These are phyloP conservation scores for Heteromormyrus szaboi DNA, from an alignment of 2,797 vertebrate genomes.

Conservation along the genomic window DNA sequence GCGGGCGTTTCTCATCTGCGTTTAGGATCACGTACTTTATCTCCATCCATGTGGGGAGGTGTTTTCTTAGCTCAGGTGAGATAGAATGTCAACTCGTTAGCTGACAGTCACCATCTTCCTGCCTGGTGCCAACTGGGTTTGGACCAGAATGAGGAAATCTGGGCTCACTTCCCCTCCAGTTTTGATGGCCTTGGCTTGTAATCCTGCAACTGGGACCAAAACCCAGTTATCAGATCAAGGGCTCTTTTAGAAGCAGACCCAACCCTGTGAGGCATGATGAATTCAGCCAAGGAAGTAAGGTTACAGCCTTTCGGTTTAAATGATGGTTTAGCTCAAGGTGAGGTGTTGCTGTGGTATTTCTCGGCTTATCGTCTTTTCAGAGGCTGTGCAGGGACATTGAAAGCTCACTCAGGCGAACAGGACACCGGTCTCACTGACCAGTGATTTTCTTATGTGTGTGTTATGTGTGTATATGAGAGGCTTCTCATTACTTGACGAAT, in stretches of 20 bases:
- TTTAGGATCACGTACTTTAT: background rate
- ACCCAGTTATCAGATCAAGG: background rate
- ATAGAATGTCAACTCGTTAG: background rate
- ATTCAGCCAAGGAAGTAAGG: background rate
- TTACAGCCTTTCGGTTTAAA: background rate
- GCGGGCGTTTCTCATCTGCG: background rate
- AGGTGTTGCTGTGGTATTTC: background rate
- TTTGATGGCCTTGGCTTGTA: background rate
- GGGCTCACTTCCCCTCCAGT: background rate
- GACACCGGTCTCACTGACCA: background rate
- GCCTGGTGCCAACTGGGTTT: background rate
- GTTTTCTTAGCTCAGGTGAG: background rate
- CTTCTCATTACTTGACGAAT: background rate
- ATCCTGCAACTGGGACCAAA: background rate
- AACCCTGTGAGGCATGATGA: background rate
- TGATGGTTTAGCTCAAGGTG: background rate
- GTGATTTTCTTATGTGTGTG: background rate
- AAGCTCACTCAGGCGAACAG: background rate
- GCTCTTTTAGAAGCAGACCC: background rate
- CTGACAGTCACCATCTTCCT: background rate
- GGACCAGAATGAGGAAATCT: background rate
- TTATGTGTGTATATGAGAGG: background rate
- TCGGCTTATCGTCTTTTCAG: background rate
- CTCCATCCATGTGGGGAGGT: background rate
- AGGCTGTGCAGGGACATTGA: background rate